Base-by-base conservation (phyloP, 2,888 invertebrate species). In the Andrena fulva region DNA sequence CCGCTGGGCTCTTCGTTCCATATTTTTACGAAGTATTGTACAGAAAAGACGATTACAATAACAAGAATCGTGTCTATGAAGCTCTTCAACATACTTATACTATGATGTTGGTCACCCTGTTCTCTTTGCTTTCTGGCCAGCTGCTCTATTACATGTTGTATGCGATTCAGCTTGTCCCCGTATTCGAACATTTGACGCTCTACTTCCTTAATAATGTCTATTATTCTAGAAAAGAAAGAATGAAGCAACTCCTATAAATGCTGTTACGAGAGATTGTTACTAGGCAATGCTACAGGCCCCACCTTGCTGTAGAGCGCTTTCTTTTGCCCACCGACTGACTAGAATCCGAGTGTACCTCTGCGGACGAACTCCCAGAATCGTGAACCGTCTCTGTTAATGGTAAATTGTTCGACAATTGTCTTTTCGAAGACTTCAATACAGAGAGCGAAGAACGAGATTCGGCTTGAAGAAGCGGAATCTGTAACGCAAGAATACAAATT, bases 401-500 rank as follows among this genome's bases (percentile, higher is more conserved):
- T 86, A 95, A 94, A 87, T 95, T 95, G 74, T 93, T 93, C 31
- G 95, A 93, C 73, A 95, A 92, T 89, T 95, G 95, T 85, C 95
- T 93, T 86, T 95, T 95, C 12, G 94, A 93, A 63, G 94, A 93
- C 90, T 95, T 95, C 83, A 95, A 91, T 77, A 94, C 94, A 69
- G 94, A 94, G 77, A 95, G 94, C 24, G 95, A 94, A 66, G 95
- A 94, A 85, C 95, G 94, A 60, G 95, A 95, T 85, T 95, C 95
- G 69, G 94, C 94, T 92, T 95, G 94, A 80, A 95, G 91, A 84
- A 94, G 90, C 85, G 94, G 94, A 82, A 95, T 89, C 93, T 94
- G 84, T 69, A 92, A 93, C 16, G 60, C 10, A 63, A 56, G 54
- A 42, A 42, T 4, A 42, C 16, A 42, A 42, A 16, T 42, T 42